Evolutionary conservation across 2,888 invertebrate genomes (phyloP).

Genomic region (Lycophotia porphyrea): DNA sequence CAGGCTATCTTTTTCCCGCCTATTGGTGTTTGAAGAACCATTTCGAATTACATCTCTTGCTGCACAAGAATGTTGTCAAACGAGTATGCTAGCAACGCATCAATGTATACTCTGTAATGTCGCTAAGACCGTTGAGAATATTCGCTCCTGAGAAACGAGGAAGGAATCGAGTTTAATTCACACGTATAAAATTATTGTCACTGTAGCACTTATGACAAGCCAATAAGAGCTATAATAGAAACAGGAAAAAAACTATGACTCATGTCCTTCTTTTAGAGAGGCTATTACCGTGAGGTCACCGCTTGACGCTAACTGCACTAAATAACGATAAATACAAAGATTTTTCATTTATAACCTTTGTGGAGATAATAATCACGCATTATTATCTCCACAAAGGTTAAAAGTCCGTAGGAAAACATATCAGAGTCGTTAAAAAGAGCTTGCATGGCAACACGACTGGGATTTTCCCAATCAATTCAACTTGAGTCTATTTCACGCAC

Average conservation of each 20-base stretch:
- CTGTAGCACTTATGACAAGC: slow-evolving; percentile 10
- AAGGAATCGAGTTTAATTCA: slow-evolving; percentile 42
- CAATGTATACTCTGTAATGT: slow-evolving; percentile 39
- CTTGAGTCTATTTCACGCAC: background rate
- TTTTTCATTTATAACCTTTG: background rate
- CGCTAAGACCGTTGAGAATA: slow-evolving; percentile 27
- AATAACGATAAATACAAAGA: slow-evolving; percentile 17
- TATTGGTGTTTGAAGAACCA: background rate
- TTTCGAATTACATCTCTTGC: slow-evolving; percentile 29
- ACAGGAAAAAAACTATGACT: slow-evolving; percentile 57
- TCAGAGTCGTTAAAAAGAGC: background rate
- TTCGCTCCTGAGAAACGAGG: slow-evolving; percentile 36
- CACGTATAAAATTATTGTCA: slow-evolving; percentile 20
- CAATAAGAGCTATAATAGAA: slow-evolving; percentile 29
- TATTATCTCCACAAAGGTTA: background rate
- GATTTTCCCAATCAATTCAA: background rate
- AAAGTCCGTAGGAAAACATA: background rate
- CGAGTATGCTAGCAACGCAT: slow-evolving; percentile 23
- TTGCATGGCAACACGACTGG: slow-evolving; percentile 16
- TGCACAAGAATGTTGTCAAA: slow-evolving; percentile 37
- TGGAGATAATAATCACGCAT: too few relatives aligned
- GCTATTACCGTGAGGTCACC: slow-evolving; percentile 60
- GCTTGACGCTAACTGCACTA: slow-evolving; percentile 32
- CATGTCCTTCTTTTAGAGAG: slow-evolving; percentile 57
- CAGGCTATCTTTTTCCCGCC: slow-evolving; percentile 18